These are phyloP conservation scores for Cinclus cinclus DNA, from an alignment of 2,113 vertebrate genomes.

Conservation along the genomic window DNA sequence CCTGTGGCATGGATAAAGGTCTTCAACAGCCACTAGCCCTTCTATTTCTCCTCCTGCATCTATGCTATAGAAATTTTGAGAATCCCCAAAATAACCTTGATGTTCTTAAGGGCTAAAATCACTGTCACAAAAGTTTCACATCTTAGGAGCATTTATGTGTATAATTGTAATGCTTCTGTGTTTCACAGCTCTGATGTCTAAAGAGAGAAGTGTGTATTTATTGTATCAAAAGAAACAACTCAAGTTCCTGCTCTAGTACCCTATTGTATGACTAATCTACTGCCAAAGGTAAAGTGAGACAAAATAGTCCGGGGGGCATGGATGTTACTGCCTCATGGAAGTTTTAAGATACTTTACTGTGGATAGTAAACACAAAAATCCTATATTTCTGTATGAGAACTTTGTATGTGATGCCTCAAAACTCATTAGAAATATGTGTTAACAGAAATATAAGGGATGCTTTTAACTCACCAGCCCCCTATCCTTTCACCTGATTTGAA, in stretches of 20 bases:
- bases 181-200: not conserved
- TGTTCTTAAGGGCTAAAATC: not conserved
- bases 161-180: not conserved
- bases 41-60: not conserved
- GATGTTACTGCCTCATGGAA: not conserved
- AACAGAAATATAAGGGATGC: not conserved
- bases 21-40: not conserved
- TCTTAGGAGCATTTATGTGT: not conserved
- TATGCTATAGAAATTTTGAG: not conserved
- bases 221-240: not conserved
- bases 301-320: not conserved
- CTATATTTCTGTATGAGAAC: not conserved
- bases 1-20: not conserved
- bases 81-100: not conserved
- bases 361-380: not conserved
- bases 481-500: not conserved
- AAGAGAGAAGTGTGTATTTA: not conserved
- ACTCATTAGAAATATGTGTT: not conserved
- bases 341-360: not conserved
- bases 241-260: not conserved
- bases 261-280: not conserved
- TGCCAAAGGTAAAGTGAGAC: not conserved
- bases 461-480: accelerated
- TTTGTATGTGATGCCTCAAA: not conserved
- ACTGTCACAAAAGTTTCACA: not conserved